A percentile compares a stretch with the other conserved stretches of the same genome.
These are phyloP conservation scores for Poecile atricapillus DNA, from an alignment of 2,113 vertebrate genomes.

Conservation along the genomic window DNA sequence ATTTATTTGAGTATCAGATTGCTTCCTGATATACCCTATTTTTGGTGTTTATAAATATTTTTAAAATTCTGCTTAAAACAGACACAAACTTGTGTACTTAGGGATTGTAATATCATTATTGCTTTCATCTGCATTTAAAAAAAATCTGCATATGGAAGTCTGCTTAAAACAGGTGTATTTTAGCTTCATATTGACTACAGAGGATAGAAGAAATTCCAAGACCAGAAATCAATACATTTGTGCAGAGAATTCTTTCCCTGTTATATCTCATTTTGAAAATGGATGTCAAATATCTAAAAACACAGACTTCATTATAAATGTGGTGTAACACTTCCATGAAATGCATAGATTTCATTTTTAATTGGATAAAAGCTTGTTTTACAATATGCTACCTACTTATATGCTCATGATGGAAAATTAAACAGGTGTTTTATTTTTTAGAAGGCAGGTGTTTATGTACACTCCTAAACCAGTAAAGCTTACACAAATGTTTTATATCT, in stretches of 20 bases:
- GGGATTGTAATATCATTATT: not conserved
- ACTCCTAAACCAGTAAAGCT: not conserved
- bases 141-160: constrained; percentile 17
- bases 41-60: constrained; percentile 38
- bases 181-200: constrained; percentile 28
- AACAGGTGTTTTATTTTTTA: not conserved
- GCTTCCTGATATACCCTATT: constrained; percentile 47
- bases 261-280: constrained; percentile 21
- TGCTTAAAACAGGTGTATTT: constrained; percentile 29
- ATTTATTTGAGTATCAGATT: constrained; percentile 79
- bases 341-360: constrained; percentile 13
- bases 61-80: constrained; percentile 16
- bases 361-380: not conserved
- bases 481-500: not conserved
- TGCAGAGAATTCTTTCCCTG: constrained; percentile 39
- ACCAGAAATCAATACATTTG: not conserved
- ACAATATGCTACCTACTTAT: not conserved
- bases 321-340: not conserved
- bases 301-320: not conserved
- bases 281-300: not conserved
- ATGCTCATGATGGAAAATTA: not conserved
- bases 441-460: not conserved
- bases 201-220: constrained; percentile 38
- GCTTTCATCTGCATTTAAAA: constrained; percentile 40
- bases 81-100: constrained; percentile 23